phyloP scores from a whole-genome alignment of 53 echinoderm and acorn worm genomes.

The Apostichopus leukothele region DNA sequence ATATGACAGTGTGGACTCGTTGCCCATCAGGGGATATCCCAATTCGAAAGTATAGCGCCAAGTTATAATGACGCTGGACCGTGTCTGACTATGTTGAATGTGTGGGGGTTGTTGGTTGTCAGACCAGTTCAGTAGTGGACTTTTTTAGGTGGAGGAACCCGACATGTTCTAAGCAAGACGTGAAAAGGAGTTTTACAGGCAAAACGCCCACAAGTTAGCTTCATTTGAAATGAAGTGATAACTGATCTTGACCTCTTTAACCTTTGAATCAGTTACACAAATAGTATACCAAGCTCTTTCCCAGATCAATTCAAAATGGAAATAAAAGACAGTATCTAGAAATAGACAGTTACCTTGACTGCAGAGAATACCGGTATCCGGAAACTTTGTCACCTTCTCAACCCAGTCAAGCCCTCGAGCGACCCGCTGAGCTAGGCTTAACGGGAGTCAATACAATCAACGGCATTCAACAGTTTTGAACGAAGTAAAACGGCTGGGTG shows the following conservation, averaged over 20 bases:
- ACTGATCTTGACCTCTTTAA: slow-evolving; percentile 33
- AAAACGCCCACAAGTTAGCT: neutral
- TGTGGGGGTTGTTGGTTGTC: too few relatives aligned
- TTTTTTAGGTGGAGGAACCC: too few relatives aligned
- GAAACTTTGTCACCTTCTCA: slow-evolving; percentile 17
- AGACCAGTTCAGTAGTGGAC: too few relatives aligned
- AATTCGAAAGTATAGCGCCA: too few relatives aligned
- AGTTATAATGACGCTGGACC: too few relatives aligned
- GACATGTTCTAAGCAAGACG: too few relatives aligned
- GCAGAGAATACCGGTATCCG: slow-evolving; percentile 10
- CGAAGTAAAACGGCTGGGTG: neutral
- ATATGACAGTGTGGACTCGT: too few relatives aligned
- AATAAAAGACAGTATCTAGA: neutral
- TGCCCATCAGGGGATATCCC: too few relatives aligned
- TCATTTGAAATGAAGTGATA: neutral
- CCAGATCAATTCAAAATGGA: slow-evolving; percentile 8
- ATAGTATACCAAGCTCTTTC: slow-evolving; percentile 1
- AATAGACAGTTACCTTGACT: slow-evolving; percentile 20
- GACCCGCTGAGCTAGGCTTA: slow-evolving; percentile 38
- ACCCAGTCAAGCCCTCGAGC: slow-evolving; percentile 34
- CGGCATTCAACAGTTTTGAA: neutral
- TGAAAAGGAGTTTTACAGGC: neutral
- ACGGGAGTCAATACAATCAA: slow-evolving; percentile 35
- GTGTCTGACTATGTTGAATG: too few relatives aligned
- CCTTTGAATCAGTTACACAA: slow-evolving; percentile 30